Conservation (phyloP, 2,113 vertebrate species). For the Miniopterus natalensis region DNA sequence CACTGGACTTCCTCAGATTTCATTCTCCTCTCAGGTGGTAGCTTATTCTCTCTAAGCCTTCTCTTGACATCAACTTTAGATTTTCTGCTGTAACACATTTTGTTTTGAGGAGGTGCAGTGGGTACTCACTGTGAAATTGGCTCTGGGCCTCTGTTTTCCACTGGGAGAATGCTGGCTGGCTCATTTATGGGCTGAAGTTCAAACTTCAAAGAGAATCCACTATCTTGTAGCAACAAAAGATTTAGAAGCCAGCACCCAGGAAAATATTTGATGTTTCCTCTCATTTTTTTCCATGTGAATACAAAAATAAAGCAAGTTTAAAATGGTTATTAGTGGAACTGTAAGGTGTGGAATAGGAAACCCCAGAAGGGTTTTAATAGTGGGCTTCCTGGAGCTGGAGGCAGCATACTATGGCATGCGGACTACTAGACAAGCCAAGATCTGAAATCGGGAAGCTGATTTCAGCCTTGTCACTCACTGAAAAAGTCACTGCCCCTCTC, state of each 20-base stretch:
- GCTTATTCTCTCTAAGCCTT: not conserved
- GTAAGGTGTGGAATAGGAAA: not conserved
- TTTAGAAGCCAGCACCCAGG: not conserved
- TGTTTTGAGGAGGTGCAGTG: not conserved
- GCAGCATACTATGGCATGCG: accelerated
- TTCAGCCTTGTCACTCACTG: not conserved
- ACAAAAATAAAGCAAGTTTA: not conserved
- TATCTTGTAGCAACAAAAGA: not conserved
- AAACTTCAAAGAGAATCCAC: constrained; percentile 3
- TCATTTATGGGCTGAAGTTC: not conserved
- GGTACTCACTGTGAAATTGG: not conserved
- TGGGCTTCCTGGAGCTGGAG: not conserved
- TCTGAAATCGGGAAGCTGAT: not conserved
- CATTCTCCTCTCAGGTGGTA: not conserved
- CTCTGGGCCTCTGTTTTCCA: constrained; percentile 1
- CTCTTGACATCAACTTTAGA: not conserved
- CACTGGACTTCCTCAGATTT: not conserved
- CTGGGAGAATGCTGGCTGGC: not conserved
- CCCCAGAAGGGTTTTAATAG: not conserved
- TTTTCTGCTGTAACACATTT: not conserved
- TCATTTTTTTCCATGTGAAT: not conserved
- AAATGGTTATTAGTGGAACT: not conserved
- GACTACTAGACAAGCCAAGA: not conserved
- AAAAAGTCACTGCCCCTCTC: not conserved
- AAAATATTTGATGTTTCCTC: not conserved